Conservation (phyloP, 2,113 vertebrate species). For the Daubentonia madagascariensis region DNA sequence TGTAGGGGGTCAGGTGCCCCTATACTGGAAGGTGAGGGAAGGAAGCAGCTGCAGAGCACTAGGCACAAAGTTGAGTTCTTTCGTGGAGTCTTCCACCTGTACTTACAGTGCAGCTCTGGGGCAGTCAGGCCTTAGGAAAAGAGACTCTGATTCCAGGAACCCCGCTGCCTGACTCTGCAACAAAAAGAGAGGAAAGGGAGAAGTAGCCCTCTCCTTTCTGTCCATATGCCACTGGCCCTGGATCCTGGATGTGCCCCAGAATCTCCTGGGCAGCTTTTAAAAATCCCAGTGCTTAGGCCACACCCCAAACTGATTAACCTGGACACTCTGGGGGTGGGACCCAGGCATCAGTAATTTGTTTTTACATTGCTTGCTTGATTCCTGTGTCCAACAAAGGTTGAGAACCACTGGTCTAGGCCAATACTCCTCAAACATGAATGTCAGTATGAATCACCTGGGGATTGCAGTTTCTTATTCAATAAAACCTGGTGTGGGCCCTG, state of each 20-base stretch:
- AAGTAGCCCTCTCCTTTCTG: background rate
- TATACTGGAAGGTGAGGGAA: fast-evolving
- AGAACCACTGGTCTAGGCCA: background rate
- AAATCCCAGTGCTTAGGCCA: constrained; percentile 3
- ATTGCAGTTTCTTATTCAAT: background rate
- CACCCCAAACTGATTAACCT: constrained; percentile 24
- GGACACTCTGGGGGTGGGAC: background rate
- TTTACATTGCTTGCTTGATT: background rate
- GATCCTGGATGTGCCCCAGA: background rate
- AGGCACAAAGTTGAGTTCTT: background rate
- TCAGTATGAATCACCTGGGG: background rate
- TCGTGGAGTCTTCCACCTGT: background rate
- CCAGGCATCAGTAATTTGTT: background rate
- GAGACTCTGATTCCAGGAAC: background rate
- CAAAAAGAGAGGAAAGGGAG: background rate
- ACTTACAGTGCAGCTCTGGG: constrained; percentile 7
- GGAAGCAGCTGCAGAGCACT: background rate
- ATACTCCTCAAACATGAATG: background rate
- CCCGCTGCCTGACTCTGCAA: background rate
- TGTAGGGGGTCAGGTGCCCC: no score
- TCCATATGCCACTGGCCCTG: background rate
- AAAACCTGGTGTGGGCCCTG: background rate
- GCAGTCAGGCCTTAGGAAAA: background rate
- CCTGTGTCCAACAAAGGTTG: background rate
- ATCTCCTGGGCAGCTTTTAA: background rate